Evolutionary conservation across 2,113 vertebrate species (phyloP).

Genomic region (Tamias sibiricus): DNA sequence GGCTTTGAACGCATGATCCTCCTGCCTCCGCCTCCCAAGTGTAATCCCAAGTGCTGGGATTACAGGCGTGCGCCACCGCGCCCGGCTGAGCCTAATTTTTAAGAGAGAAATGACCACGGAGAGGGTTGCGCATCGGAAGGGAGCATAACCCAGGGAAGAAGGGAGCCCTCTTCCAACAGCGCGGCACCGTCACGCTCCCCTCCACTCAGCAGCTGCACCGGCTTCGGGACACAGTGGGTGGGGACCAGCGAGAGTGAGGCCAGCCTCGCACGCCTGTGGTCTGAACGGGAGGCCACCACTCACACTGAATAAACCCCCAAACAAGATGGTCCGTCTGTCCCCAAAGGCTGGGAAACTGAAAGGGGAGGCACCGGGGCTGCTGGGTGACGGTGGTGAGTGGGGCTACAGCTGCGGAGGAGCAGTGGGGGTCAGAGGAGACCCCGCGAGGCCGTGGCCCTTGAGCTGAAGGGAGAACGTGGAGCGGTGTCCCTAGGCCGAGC

Average conservation of each 20-base stretch:
- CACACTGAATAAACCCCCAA: neutral
- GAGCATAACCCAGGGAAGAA: no score
- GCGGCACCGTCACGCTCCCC: fast-evolving
- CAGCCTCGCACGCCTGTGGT: neutral
- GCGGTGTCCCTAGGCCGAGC: fast-evolving
- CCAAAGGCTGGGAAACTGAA: neutral
- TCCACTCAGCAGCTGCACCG: fast-evolving
- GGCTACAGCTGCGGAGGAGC: no score
- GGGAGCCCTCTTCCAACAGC: neutral
- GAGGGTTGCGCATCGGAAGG: neutral
- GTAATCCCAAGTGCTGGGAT: no score
- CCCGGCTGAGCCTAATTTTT: no score
- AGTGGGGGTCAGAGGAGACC: no score
- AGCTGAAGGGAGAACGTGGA: fast-evolving
- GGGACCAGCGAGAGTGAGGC: no score
- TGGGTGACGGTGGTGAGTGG: no score
- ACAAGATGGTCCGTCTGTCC: neutral
- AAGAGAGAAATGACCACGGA: neutral
- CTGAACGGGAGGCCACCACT: no score
- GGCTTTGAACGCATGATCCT: no score
- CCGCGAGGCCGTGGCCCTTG: fast-evolving
- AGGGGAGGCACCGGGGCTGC: neutral
- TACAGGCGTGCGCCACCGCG: no score
- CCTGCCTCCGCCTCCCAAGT: no score
- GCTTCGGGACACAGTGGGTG: no score